Percentiles rank a stretch among this genome's conserved stretches.
These are phyloP conservation scores for Pogonocichla stellata DNA, from an alignment of 2,113 vertebrate species.

Conservation along the genomic window DNA sequence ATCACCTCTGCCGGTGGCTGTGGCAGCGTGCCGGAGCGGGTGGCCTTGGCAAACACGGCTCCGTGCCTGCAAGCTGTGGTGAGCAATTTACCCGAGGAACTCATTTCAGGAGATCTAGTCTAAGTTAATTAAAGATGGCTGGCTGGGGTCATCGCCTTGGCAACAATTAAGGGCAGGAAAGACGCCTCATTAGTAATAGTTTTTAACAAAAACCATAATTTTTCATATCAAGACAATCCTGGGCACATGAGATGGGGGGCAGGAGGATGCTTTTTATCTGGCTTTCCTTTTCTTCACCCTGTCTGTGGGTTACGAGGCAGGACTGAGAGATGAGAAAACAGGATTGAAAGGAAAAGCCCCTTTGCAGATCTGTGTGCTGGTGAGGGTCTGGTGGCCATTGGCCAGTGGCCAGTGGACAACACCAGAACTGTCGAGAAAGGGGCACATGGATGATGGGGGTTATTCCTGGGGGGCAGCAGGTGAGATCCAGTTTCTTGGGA, in stretches of 20 bases:
- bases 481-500: background rate
- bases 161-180: slow-evolving; percentile 81
- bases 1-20: background rate
- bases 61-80: slow-evolving; percentile 72
- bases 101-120: slow-evolving; percentile 75
- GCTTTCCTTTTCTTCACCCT: background rate
- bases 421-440: rapidly evolving
- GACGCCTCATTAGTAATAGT: slow-evolving; percentile 73
- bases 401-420: background rate
- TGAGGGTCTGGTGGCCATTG: background rate
- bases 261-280: background rate
- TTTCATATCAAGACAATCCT: slow-evolving; percentile 58
- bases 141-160: slow-evolving; percentile 82
- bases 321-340: background rate
- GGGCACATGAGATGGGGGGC: background rate
- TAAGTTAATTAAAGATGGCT: slow-evolving; percentile 84
- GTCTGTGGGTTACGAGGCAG: background rate
- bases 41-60: slow-evolving; percentile 38
- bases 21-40: background rate
- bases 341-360: background rate
- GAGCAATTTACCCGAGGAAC: slow-evolving; percentile 77
- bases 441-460: rapidly evolving
- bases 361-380: background rate
- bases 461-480: background rate
- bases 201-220: slow-evolving; percentile 72